These are phyloP conservation scores for Chelonia mydas DNA, from an alignment of 2,797 vertebrate species.

Conservation along the genomic window DNA sequence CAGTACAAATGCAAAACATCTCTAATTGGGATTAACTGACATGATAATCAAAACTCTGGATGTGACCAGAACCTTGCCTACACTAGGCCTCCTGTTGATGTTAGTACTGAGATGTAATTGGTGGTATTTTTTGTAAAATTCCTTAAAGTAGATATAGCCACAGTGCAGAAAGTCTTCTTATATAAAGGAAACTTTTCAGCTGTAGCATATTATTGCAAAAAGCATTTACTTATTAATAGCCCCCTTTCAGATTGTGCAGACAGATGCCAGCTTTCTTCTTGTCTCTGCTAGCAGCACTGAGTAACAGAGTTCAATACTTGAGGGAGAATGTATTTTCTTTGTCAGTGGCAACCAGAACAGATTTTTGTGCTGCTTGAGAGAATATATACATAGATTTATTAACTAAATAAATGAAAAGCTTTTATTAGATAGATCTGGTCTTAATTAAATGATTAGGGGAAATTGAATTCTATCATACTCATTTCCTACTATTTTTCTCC, in stretches of 20 bases:
- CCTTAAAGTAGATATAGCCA: neutral
- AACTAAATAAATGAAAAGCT: neutral
- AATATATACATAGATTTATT: neutral
- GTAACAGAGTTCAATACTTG: neutral
- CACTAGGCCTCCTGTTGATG: neutral
- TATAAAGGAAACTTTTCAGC: neutral
- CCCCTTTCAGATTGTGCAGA: neutral
- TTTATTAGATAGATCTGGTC: neutral
- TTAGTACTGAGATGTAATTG: neutral
- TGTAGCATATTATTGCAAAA: neutral
- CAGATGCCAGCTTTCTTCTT: neutral
- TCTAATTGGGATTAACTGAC: accelerated
- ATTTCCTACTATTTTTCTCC: neutral
- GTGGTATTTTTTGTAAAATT: neutral
- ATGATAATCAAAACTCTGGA: neutral
- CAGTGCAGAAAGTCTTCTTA: neutral
- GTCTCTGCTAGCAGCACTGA: neutral
- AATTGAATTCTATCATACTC: neutral
- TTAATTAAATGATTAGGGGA: neutral
- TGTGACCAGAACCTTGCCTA: neutral
- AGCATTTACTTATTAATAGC: neutral
- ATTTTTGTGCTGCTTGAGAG: neutral
- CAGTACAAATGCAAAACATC: neutral
- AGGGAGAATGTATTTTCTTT: neutral
- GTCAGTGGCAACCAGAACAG: neutral